phyloP scores from a whole-genome alignment of 1,140 invertebrate species.

The Ganaspis sp. region DNA sequence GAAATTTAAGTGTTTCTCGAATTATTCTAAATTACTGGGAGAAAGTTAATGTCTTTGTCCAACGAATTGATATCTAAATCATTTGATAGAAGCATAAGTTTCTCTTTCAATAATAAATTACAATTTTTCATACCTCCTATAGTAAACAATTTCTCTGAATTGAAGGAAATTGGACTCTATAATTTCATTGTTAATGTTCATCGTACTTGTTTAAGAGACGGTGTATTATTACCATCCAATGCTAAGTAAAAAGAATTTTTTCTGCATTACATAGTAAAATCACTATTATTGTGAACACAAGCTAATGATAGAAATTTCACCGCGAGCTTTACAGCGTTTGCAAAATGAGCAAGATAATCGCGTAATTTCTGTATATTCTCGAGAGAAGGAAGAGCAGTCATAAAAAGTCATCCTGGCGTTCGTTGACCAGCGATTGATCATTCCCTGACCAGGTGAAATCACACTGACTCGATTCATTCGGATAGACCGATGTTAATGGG shows the following conservation, averaged over 20 bases:
- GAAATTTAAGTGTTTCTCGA: not conserved
- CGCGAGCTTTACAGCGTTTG: not conserved
- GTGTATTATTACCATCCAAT: not conserved
- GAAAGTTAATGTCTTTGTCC: not conserved
- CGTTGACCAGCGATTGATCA: constrained; percentile 19
- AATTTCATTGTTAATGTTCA: not conserved
- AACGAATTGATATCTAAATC: constrained; percentile 4
- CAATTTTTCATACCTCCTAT: not conserved
- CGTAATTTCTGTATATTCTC: constrained; percentile 3
- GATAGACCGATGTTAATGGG: constrained; percentile 6
- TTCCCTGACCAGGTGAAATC: constrained; percentile 21
- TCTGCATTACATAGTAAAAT: not conserved
- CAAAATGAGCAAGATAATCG: not conserved
- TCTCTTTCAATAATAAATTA: constrained; percentile 6
- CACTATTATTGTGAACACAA: not conserved
- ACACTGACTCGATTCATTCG: constrained; percentile 10
- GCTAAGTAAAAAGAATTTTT: not conserved
- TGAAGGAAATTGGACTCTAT: not conserved
- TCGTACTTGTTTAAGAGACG: not conserved
- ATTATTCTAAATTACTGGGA: too few relatives aligned
- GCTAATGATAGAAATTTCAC: constrained; percentile 3
- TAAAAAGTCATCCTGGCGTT: not conserved
- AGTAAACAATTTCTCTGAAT: not conserved
- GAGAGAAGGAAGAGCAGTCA: not conserved
- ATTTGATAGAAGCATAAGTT: not conserved